Base-by-base conservation (phyloP, 1,140 invertebrate genomes). In the Gryon sp. region DNA sequence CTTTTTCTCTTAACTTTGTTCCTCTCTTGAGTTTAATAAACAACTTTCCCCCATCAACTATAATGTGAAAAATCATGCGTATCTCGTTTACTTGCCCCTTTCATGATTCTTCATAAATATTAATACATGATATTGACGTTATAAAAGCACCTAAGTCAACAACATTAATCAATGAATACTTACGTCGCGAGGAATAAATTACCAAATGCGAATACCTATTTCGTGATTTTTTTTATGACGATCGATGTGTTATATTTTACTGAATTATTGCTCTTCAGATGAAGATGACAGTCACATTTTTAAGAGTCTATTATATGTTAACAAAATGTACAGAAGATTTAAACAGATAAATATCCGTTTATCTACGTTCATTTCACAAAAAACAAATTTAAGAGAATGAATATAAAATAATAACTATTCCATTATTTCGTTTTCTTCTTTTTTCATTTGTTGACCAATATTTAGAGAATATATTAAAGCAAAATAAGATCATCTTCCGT, bases 381-480 rank as follows among this genome's bases (percentile, higher is more conserved):
- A n/a, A n/a, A n/a, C n/a, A n/a, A n/a, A n/a, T n/a, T n/a, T n/a
- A n/a, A n/a, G n/a, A n/a, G n/a, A n/a, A n/a, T n/a, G n/a, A n/a
- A n/a, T n/a, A n/a, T n/a, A n/a, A n/a, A n/a, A n/a, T n/a, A n/a
- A n/a, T n/a, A n/a, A n/a, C n/a, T n/a, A n/a, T n/a, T n/a, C n/a
- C n/a, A n/a, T n/a, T n/a, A n/a, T n/a, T n/a, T n/a, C n/a, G n/a
- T n/a, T n/a, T n/a, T n/a, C n/a, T n/a, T n/a, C n/a, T n/a, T n/a
- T n/a, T n/a, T n/a, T n/a, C 4, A 6, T 48, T 50, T 63, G 41
- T 60, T 62, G 46, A 38, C 36, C 26, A 65, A 65, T 78, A 74
- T 81, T 74, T 75, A 80, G 48, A 65, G 38, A 43, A 14, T 26
- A 53, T 70, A 80, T 82, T 78, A 75, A 77, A 78, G 68, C 75